Conservation (phyloP, 2,113 vertebrate species). For the Aix galericulata region DNA sequence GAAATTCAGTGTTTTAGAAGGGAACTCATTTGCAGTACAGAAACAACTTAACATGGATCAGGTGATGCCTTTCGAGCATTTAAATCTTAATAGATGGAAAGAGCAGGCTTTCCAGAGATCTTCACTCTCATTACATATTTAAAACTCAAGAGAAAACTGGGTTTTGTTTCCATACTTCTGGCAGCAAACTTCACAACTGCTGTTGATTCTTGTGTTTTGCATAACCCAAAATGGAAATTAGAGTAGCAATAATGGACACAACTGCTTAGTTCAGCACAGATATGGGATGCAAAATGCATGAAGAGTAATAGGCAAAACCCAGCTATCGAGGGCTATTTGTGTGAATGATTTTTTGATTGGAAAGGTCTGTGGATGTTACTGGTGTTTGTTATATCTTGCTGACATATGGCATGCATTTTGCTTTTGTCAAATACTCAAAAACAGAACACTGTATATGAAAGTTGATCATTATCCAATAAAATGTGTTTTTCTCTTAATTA, state of each 20-base stretch:
- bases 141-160: not conserved
- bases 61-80: conserved; percentile 31
- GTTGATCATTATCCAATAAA: conserved; percentile 24
- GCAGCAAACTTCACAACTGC: not conserved
- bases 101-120: not conserved
- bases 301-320: not conserved
- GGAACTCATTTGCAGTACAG: conserved; percentile 47
- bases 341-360: conserved; percentile 39
- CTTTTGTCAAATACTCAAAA: conserved; percentile 23
- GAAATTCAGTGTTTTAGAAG: conserved; percentile 73
- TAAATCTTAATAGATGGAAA: conserved; percentile 43
- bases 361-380: not conserved
- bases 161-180: not conserved
- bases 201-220: not conserved
- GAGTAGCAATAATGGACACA: not conserved
- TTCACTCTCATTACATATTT: not conserved
- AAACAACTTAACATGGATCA: conserved; percentile 26
- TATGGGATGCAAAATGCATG: not conserved
- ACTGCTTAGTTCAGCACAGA: not conserved
- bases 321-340: conserved; percentile 14
- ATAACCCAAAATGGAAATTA: not conserved
- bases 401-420: not conserved
- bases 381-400: conserved; percentile 29
- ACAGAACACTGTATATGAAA: conserved; percentile 12
- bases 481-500: conserved; percentile 9